Evolutionary conservation across 2,888 invertebrate genomes (phyloP).

Genomic region (Metallyticus violacea): DNA sequence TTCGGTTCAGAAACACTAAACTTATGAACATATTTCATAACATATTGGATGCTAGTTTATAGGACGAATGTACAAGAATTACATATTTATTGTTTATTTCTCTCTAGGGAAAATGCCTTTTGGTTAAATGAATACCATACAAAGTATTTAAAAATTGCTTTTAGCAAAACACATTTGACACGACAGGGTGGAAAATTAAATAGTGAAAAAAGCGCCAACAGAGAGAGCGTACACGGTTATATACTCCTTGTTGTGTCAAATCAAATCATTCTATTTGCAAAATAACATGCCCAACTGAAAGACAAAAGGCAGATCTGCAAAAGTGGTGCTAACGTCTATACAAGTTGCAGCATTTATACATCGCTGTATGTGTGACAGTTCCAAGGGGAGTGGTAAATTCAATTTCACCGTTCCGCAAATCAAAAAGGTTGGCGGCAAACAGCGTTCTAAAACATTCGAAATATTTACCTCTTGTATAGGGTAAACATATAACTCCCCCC

Average conservation of each 20-base stretch:
- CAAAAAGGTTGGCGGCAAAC: neutral
- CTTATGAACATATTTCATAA: no score
- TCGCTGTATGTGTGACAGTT: neutral
- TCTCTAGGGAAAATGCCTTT: neutral
- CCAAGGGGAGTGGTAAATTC: neutral
- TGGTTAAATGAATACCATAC: neutral
- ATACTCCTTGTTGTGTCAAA: neutral
- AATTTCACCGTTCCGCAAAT: neutral
- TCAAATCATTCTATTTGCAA: neutral
- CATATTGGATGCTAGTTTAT: no score
- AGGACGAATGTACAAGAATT: no score
- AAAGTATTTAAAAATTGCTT: neutral
- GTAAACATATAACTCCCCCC: neutral
- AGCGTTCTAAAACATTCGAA: neutral
- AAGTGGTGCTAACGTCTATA: neutral
- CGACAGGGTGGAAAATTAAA: neutral
- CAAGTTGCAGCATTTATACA: neutral
- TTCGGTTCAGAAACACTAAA: no score
- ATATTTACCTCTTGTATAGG: neutral
- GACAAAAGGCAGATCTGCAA: neutral
- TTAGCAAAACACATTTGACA: neutral
- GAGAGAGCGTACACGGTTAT: neutral
- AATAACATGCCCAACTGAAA: neutral
- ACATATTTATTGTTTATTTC: neutral
- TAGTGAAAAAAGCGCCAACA: neutral